phyloP scores from a whole-genome alignment of 2,113 vertebrate species.

The Mobula hypostoma region DNA sequence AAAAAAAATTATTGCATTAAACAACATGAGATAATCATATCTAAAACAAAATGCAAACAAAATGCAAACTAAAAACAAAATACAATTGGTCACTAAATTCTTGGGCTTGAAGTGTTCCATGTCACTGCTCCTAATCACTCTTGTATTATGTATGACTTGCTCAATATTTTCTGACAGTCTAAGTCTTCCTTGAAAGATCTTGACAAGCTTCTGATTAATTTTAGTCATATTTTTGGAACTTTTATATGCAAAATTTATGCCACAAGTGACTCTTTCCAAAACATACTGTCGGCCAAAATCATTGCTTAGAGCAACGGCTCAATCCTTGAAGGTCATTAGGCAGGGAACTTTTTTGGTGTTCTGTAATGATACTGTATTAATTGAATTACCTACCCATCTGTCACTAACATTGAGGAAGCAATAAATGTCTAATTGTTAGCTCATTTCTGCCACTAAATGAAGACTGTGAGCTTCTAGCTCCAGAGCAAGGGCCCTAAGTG shows the following conservation, averaged over 20 bases:
- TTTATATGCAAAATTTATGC: background rate
- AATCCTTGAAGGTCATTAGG: constrained; percentile 24
- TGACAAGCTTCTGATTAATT: background rate
- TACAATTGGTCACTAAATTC: background rate
- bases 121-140: background rate
- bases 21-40: background rate
- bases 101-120: background rate
- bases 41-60: too few species aligned
- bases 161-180: background rate
- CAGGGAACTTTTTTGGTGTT: background rate
- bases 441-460: constrained; percentile 12
- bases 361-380: constrained; percentile 17
- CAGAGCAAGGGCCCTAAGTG: background rate
- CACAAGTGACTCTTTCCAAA: background rate
- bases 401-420: constrained; percentile 6
- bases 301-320: background rate
- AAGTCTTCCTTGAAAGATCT: background rate
- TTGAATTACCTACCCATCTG: constrained; percentile 37
- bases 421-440: constrained; percentile 32
- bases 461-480: background rate
- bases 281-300: background rate
- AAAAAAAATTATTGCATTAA: background rate
- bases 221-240: background rate
- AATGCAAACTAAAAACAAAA: background rate
- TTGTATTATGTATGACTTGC: background rate